These are phyloP conservation scores for Aptenodytes forsteri DNA, from an alignment of 2,113 vertebrate genomes.

Conservation along the genomic window DNA sequence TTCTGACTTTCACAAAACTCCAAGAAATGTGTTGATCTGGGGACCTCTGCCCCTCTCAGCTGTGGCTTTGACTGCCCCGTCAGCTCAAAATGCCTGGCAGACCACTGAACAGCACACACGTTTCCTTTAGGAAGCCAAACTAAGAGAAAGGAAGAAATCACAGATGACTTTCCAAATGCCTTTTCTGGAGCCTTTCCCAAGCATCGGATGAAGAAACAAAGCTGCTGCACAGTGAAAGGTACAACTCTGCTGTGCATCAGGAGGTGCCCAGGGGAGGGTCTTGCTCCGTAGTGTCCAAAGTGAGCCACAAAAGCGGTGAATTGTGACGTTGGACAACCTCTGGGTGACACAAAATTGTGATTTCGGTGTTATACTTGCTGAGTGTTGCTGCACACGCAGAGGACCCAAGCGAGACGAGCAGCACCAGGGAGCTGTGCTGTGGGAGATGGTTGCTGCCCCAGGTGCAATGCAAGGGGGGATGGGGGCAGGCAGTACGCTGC, in stretches of 20 bases:
- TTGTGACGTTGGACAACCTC: not conserved
- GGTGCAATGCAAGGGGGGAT: too few species aligned
- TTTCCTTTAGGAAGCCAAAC: not conserved
- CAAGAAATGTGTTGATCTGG: not conserved
- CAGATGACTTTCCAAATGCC: not conserved
- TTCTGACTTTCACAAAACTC: not conserved
- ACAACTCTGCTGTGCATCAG: not conserved
- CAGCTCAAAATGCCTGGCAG: not conserved
- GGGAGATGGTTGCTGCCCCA: not conserved
- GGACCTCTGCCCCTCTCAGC: not conserved
- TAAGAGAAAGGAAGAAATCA: not conserved
- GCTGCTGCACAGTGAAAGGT: not conserved
- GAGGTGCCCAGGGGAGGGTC: too few species aligned
- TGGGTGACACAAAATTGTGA: not conserved
- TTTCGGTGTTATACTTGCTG: not conserved
- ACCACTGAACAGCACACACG: fast-evolving
- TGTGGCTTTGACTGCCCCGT: not conserved
- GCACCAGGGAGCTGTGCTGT: not conserved
- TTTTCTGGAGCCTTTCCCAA: not conserved
- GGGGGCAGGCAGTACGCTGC: not conserved
- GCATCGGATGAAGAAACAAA: not conserved
- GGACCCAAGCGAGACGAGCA: fast-evolving
- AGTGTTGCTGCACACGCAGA: not conserved
- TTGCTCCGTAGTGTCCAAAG: not conserved
- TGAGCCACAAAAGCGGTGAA: fast-evolving